These are phyloP conservation scores for Drosophila elegans DNA, from an alignment of 1,140 invertebrate species.

Conservation along the genomic window DNA sequence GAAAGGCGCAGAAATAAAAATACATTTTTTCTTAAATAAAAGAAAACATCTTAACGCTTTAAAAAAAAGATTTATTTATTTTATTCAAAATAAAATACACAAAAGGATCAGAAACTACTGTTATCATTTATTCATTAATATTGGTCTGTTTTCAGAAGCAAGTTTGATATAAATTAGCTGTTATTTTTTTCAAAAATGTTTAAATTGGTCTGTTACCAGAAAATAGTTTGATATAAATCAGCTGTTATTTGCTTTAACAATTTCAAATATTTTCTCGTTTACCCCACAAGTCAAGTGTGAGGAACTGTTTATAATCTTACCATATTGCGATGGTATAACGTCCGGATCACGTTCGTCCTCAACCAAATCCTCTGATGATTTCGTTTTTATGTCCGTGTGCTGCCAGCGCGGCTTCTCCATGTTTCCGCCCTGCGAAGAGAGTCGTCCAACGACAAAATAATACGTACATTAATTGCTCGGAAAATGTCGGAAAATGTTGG, in stretches of 20 bases:
- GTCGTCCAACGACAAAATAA: conserved; percentile 14
- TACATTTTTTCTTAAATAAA: not conserved
- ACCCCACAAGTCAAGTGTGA: conserved; percentile 3
- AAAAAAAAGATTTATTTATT: not conserved
- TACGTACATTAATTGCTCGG: conserved; percentile 37
- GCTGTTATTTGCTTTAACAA: no score
- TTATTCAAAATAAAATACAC: no score
- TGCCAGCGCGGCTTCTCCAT: conserved; percentile 84
- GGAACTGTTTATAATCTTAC: conserved; percentile 84
- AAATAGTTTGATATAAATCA: no score
- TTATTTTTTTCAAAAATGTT: no score
- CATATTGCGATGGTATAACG: conserved; percentile 90
- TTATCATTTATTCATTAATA: no score
- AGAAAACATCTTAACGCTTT: no score
- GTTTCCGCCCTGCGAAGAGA: conserved; percentile 56
- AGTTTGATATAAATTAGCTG: no score
- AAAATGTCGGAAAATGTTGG: conserved; percentile 4
- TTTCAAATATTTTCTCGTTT: no score
- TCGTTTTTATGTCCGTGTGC: conserved; percentile 84
- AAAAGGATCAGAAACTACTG: no score
- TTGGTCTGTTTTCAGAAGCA: no score
- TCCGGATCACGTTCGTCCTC: conserved; percentile 89
- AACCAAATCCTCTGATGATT: conserved; percentile 81
- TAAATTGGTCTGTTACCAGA: no score
- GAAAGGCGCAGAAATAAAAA: not conserved